phyloP scores from a whole-genome alignment of 2,888 invertebrate genomes.

The Leptinotarsa peninsularis region DNA sequence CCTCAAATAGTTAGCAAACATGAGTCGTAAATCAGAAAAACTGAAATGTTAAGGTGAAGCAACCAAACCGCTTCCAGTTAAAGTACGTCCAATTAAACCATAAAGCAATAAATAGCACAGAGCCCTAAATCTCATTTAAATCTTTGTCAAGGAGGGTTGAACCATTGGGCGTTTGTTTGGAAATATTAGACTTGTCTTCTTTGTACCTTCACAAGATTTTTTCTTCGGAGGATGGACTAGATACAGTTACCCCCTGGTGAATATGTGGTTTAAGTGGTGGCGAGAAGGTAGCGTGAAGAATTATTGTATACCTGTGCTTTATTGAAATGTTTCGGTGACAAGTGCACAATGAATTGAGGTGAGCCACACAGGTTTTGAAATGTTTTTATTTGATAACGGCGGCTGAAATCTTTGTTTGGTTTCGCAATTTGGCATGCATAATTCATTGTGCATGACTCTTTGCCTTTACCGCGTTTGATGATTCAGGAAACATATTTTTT shows the following conservation, averaged over 20 bases:
- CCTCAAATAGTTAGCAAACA: slow-evolving; percentile 34
- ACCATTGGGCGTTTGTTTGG: slow-evolving; percentile 40
- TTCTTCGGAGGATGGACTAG: slow-evolving; percentile 36
- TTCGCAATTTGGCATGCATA: neutral
- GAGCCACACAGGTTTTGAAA: slow-evolving; percentile 18
- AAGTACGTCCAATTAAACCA: slow-evolving; percentile 43
- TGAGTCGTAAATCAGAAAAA: slow-evolving; percentile 36
- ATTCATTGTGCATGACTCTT: slow-evolving; percentile 5
- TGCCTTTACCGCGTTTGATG: neutral
- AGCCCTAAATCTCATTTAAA: slow-evolving; percentile 38
- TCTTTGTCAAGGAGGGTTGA: slow-evolving; percentile 39
- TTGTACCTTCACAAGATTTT: slow-evolving; percentile 34
- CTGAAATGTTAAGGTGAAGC: slow-evolving; percentile 35
- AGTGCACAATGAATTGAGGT: slow-evolving; percentile 28
- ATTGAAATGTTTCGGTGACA: slow-evolving; percentile 27
- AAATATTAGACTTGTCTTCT: slow-evolving; percentile 33
- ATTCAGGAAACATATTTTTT: neutral
- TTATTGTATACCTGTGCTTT: slow-evolving; percentile 27
- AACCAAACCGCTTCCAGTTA: slow-evolving; percentile 20
- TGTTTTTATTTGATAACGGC: neutral
- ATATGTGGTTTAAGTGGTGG: slow-evolving; percentile 32
- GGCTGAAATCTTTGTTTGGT: neutral
- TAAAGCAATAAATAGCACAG: slow-evolving; percentile 41
- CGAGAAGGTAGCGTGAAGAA: slow-evolving; percentile 24
- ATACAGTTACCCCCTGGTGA: slow-evolving; percentile 41